Evolutionary conservation across 2,888 invertebrate species (phyloP), one percentile per base, ranked within the genome.

Genomic region (Caenorhabditis virilis): DNA sequence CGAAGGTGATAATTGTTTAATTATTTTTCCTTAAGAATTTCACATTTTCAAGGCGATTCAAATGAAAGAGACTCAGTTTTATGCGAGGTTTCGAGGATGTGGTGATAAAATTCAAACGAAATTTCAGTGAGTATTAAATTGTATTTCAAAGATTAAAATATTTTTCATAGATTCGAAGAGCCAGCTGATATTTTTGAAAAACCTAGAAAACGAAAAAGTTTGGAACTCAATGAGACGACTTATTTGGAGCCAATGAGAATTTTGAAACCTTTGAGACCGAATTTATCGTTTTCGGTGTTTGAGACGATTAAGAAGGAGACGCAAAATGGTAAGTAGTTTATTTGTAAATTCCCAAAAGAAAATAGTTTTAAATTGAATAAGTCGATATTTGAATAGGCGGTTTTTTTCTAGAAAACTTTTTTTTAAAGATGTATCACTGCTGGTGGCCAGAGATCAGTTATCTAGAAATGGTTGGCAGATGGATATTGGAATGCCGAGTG

Each of bases 361-460:
- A 36, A 16, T n/a, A 36, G 36, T 15, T 36, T 36, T 36, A 6
- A 30, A n/a, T n/a, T n/a, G 30, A 30, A 13, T 6, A 30, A 30
- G 6, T 30, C 30, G 30, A 30, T 6, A 30, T 30, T 30, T 30
- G 6, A 9, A 13, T 30, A 30, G 13, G 6, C 13, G 7, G 13
- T n/a, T 20, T 20, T 39, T 39, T 39, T 22, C 3, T 18, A 39
- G 11, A 39, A 39, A 4, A 5, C 36, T 5, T n/a, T 5, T 36
- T 9, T 35, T 47, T 16, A n/a, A n/a, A n/a, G n/a, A 27, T 48
- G 15, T 36, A 4, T 52, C 52, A 0, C 25, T 62, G n/a, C 33
- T 20, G 5, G 49, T 63, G 20, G 63, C 63, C 11, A 56, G 63
- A 13, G 39, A 53, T 36, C 57, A 63, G 22, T 26, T 63, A 27